phyloP scores from a whole-genome alignment of 2,888 invertebrate genomes.

The Netelia melanura region DNA sequence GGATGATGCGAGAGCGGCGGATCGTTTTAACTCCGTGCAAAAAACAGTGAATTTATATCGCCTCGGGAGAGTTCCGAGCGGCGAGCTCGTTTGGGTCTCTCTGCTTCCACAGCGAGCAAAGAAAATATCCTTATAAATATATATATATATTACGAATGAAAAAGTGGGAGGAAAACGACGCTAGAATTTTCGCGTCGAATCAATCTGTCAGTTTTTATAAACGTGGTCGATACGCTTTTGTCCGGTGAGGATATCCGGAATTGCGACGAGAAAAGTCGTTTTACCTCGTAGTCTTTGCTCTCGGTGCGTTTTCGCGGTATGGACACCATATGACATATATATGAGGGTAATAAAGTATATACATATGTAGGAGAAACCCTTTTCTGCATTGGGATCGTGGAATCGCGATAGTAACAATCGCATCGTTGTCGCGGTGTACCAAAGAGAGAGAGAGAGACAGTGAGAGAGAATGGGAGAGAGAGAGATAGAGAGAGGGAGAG shows the following conservation, averaged over 20 bases:
- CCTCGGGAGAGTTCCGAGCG: constrained; percentile 34
- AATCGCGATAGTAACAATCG: constrained; percentile 64
- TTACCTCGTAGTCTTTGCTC: constrained; percentile 59
- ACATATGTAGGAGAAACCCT: constrained; percentile 39
- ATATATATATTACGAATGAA: constrained; percentile 21
- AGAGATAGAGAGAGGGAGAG: constrained; percentile 18
- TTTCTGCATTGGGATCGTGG: constrained; percentile 57
- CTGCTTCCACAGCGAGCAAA: constrained; percentile 42
- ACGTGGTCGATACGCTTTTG: constrained; percentile 55
- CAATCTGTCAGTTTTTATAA: constrained; percentile 57
- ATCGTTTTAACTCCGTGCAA: constrained; percentile 38
- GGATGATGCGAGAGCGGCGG: constrained; percentile 48
- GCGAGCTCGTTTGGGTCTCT: constrained; percentile 42
- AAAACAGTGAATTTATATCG: constrained; percentile 6
- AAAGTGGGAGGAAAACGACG: constrained; percentile 61
- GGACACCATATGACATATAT: constrained; percentile 8
- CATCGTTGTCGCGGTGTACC: constrained; percentile 57
- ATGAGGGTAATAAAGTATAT: constrained; percentile 15
- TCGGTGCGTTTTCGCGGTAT: neutral
- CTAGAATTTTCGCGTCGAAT: constrained; percentile 66
- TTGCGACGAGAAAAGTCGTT: constrained; percentile 62
- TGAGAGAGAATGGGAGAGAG: neutral
- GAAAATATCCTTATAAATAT: constrained; percentile 27
- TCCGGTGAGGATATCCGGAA: constrained; percentile 68
- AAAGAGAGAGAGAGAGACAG: constrained; percentile 7